phyloP scores from a whole-genome alignment of 2,888 invertebrate genomes.

The Melangyna quadrimaculata region DNA sequence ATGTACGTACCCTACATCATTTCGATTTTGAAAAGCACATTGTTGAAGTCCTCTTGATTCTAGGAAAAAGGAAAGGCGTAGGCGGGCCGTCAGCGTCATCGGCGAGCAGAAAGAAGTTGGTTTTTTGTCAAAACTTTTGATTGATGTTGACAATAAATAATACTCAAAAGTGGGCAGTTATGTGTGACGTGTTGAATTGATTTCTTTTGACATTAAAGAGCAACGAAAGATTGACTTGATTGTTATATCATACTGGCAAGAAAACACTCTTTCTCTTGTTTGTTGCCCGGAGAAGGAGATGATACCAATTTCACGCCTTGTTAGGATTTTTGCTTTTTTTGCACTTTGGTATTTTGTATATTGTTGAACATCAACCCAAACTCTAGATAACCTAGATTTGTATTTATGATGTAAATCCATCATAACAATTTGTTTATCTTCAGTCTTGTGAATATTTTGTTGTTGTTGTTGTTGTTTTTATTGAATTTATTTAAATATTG shows the following conservation, averaged over 20 bases:
- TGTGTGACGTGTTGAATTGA: slow-evolving; percentile 34
- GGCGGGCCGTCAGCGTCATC: not conserved
- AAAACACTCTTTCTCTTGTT: not conserved
- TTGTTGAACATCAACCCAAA: not conserved
- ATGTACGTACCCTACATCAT: not conserved
- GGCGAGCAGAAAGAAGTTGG: not conserved
- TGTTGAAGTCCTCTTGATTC: not conserved
- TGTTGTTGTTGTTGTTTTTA: not conserved
- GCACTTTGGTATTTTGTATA: not conserved
- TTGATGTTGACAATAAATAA: slow-evolving; percentile 39
- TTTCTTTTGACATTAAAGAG: slow-evolving; percentile 28
- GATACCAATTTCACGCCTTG: slow-evolving; percentile 12
- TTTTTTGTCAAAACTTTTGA: slow-evolving; percentile 28
- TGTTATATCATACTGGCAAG: slow-evolving; percentile 6
- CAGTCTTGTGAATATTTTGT: not conserved
- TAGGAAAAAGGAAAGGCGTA: not conserved
- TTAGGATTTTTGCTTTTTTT: not conserved
- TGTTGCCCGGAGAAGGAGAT: not conserved
- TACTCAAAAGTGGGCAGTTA: slow-evolving; percentile 30
- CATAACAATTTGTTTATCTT: not conserved
- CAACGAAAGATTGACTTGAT: slow-evolving; percentile 21
- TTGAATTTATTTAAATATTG: not conserved
- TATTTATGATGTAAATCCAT: slow-evolving; percentile 1
- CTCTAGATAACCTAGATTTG: not conserved
- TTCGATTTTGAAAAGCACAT: not conserved